Evolutionary conservation across 2,113 vertebrate genomes (phyloP).

Genomic region (Pseudopipra pipra): DNA sequence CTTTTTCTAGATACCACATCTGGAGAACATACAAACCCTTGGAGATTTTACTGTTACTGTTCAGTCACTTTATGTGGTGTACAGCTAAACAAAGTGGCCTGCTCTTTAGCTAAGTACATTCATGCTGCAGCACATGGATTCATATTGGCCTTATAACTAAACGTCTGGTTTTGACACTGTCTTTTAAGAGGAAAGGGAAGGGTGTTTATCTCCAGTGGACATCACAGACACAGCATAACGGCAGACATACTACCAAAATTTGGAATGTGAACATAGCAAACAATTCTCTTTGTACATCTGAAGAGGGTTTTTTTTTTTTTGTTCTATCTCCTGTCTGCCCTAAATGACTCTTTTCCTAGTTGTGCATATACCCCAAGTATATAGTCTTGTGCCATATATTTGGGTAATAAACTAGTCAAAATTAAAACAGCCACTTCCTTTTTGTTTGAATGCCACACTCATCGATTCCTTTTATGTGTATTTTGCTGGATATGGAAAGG

Average conservation of each 20-base stretch:
- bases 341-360: background rate
- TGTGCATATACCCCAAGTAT: background rate
- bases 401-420: background rate
- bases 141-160: background rate
- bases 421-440: background rate
- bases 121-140: background rate
- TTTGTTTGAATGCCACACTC: background rate
- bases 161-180: background rate
- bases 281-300: background rate
- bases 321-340: background rate
- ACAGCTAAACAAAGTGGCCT: background rate
- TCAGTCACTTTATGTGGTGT: background rate
- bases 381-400: background rate
- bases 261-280: background rate
- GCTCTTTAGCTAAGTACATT: background rate
- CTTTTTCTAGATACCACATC: background rate
- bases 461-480: background rate
- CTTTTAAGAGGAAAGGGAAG: background rate
- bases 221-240: background rate
- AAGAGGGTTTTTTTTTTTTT: background rate
- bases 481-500: background rate
- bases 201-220: background rate
- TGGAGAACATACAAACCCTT: background rate
- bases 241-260: background rate
- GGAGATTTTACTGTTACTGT: background rate